Evolutionary conservation across 2,888 invertebrate species (phyloP), one percentile per base, ranked within the genome.

Genomic region (Epistrophella euchroma): DNA sequence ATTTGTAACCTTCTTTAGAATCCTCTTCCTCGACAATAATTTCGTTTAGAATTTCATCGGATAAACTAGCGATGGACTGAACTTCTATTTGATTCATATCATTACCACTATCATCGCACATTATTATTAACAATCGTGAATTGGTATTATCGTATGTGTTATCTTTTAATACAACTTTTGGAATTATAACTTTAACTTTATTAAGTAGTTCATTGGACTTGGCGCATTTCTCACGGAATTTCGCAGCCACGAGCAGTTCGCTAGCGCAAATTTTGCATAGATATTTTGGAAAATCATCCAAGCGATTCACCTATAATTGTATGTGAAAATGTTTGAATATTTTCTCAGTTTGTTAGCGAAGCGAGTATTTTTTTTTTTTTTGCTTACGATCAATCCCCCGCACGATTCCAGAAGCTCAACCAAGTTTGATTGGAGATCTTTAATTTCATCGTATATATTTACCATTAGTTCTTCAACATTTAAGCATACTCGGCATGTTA

Each of bases 261-360:
- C 89, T 89, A 0, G 91, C 91, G 52, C 92, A 92, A 37, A 90
- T 89, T 35, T 90, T 90, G 50, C 92, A 92, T 28, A 92, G 88
- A 40, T 90, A 90, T 82, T 92, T 91, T 0, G 92, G 90, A 60
- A 89, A 89, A n/a, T 32, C 71, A 87, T 92, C 91, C 0, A 47
- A 60, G 13, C 80, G 85, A 15, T 90, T 88, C 0, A 91, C 89
- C 91, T 92, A n/a, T 9, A 74, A 66, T 35, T 4, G 0, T 28
- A 15, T 4, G 0, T 28, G 9, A 0, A 28, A 25, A 15, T n/a
- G 2, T 6, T 1, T 4, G 15, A 6, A n/a, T 2, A 0, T 10
- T 10, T 45, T n/a, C n/a, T n/a, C 15, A 17, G 17, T n/a, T 0
- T 45, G 2, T 28, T n/a, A n/a, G n/a, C n/a, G n/a, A n/a, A 28